These are phyloP conservation scores for Sus cebifrons DNA, from an alignment of 2,797 vertebrate genomes.

Conservation along the genomic window DNA sequence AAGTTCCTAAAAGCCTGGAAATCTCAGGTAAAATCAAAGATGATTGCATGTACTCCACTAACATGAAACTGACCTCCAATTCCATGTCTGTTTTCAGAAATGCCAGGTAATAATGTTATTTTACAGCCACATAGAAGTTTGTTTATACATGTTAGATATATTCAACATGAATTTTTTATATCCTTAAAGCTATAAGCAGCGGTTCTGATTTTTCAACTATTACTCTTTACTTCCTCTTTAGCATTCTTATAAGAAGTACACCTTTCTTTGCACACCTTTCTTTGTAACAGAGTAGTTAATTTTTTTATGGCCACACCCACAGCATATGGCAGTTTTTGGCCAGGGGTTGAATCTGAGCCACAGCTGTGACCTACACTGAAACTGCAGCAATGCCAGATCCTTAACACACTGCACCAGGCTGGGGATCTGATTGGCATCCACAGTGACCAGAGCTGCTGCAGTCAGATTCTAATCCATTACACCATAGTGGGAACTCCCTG, in stretches of 20 bases:
- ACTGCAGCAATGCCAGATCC: too few relatives aligned
- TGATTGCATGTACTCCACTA: neutral
- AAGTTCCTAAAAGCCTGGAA: neutral
- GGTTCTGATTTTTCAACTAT: constrained; percentile 33
- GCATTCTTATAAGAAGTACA: neutral
- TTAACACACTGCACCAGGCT: too few relatives aligned
- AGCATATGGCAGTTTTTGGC: too few relatives aligned
- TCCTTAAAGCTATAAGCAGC: neutral
- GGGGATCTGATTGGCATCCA: too few relatives aligned
- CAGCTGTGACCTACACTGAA: too few relatives aligned
- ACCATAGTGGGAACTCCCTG: too few relatives aligned
- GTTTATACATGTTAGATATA: neutral
- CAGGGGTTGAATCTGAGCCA: too few relatives aligned
- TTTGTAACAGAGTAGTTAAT: neutral
- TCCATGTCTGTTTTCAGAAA: neutral
- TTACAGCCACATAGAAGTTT: neutral
- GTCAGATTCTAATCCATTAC: too few relatives aligned
- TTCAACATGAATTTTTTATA: neutral
- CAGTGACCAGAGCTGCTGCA: too few relatives aligned
- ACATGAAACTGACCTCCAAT: neutral
- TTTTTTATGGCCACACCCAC: neutral
- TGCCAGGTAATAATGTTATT: neutral
- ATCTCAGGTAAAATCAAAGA: neutral
- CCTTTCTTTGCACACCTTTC: neutral
- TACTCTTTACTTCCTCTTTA: neutral